Evolutionary conservation across 2,888 invertebrate genomes (phyloP), one percentile per base, ranked within the genome.

Genomic region (Pollenia angustigena): DNA sequence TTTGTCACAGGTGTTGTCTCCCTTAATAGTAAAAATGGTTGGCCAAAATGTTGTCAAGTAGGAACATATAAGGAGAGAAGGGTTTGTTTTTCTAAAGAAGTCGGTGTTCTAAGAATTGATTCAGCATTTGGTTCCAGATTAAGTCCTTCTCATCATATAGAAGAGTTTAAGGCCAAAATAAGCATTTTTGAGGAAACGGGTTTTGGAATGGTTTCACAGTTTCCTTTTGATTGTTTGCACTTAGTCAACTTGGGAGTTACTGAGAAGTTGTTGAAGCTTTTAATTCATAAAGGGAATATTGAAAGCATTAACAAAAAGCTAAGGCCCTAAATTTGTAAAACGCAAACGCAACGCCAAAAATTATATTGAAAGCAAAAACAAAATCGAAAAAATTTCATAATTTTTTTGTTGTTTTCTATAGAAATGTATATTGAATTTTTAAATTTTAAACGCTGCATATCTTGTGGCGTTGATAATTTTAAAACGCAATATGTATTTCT

Each of bases 131-230:
- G 12, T 16, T 69, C 40, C 4, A 42, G 69, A 52, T 69, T 18
- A 44, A 23, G 9, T 66, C 52, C 54, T 18, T 52, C 50, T 69
- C 52, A 75, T 16, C 75, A 74, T 60, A 74, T 46, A 74, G 60
- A 74, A 48, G 74, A 60, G 32, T 74, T 74, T 60, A 74, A 7
- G 18, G 74, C 10, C 12, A 58, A 74, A 60, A 60, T n/a, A 64
- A 66, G 68, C 40, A 62, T 76, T 60, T 71, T 76, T 9, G 79
- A 79, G 18, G 16, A 48, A 58, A 14, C 62, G 75, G 52, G 56
- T 52, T 84, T 84, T 68, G 46, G 46, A 80, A 86, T 86, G 79
- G 82, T 79, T 66, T 78, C 76, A n/a, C 78, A 85, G 50, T 81
- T 81, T 54, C 76, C 44, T 56, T 85, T 68, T 50, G 66, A 68